Base-by-base conservation (phyloP, 1,140 invertebrate genomes). In the Uloborus diversus region DNA sequence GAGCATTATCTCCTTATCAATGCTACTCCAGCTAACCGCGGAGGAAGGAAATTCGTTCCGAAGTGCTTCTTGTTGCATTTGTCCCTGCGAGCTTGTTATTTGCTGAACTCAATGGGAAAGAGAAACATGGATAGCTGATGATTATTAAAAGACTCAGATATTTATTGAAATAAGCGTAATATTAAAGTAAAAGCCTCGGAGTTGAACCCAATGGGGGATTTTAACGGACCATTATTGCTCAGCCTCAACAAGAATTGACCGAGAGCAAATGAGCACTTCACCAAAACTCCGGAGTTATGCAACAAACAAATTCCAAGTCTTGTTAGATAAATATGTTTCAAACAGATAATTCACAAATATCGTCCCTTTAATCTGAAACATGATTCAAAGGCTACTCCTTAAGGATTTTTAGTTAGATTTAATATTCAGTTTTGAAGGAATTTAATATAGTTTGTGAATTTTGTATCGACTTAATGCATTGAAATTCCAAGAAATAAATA, bases 1-100 rank as follows among this genome's bases (percentile, higher is more conserved):
- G 64, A 66, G 27, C 64, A 66, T 66, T 66, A 66, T 42, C 64
- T 66, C 64, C 27, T 49, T 28, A 42, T 66, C 37, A 66, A 49
- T 42, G 27, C 37, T 66, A 49, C 42, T 66, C 64, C 37, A 42
- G 37, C 37, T 42, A 42, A 42, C 9, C 37, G 37, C 17, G 42
- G 64, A 23, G 61, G 61, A 33, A 64, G 37, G 37, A 42, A 66
- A 28, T 14, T n/a, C 20, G 64, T 42, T 66, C 64, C 47, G 51
- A 66, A 42, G 47, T 28, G 37, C 51, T 66, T 27, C 51, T 66
- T 23, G 27, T 49, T 25, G 37, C 28, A 49, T 66, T 66, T 37
- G 47, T n/a, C 64, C 64, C n/a, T 37, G 20, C 20, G 32, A 66
- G 64, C 64, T 66, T 66, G 64, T 66, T 66, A 66, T 28, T 25